Base-by-base conservation (phyloP, 2,888 invertebrate genomes). In the Bellardia bayeri region DNA sequence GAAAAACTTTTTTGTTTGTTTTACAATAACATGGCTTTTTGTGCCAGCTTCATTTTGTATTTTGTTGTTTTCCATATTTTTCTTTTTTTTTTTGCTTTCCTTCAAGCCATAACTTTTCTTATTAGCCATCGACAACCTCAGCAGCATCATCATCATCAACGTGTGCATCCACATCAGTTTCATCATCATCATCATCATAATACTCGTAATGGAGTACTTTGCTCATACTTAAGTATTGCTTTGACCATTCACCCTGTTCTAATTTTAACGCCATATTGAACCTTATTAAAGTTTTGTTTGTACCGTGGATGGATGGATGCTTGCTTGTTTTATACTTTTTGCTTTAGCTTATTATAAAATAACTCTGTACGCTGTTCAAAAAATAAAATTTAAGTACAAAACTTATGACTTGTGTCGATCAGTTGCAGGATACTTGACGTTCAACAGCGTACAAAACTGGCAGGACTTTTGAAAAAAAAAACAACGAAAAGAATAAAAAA, bases 221-320 rank as follows among this genome's bases (percentile, higher is more conserved):
- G 33, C 82, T 82, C 85, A 74, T 82, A 75, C 85, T 82, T 69
- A 82, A 82, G 79, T 64, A 85, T 79, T 75, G 87, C 87, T 89
- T 85, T 83, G 80, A 78, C 83, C 74, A 82, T 72, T 82, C 80
- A 86, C 88, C 81, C 81, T 85, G 88, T 85, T 89, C 88, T 89
- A 89, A 88, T 87, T 89, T 89, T 81, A 86, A 89, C 89, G 88
- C 88, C 85, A 88, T 89, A 90, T 89, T 89, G 90, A 89, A 89
- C 89, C 86, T 83, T 81, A 84, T 89, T 82, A 88, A 89, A 87
- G 89, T 87, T 87, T 79, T 85, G 87, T 85, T 85, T 81, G 56
- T 71, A 75, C 75, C 16, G 9, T 74, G 72, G 42, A 66, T 81
- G 81, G 82, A 64, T 82, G 58, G 63, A 37, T 63, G 63, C 8